Conservation (phyloP, 2,113 vertebrate genomes). For the Semnornis frantzii region DNA sequence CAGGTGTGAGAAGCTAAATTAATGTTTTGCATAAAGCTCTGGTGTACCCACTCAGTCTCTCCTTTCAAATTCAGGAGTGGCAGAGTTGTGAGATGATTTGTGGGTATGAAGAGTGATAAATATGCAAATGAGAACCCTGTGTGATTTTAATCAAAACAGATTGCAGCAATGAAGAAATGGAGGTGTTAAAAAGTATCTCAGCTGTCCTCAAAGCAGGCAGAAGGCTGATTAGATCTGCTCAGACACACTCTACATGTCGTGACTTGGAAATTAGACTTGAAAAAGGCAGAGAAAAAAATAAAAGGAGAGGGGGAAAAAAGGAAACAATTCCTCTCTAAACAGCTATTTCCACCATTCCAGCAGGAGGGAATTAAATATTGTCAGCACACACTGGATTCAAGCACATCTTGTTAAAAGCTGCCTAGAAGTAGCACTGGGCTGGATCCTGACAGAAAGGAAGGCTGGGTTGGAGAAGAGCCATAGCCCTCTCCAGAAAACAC, state of each 20-base stretch:
- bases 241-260: slow-evolving; percentile 10
- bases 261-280: slow-evolving; percentile 36
- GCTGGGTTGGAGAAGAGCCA: not conserved
- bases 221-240: slow-evolving; percentile 42
- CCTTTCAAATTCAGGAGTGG: not conserved
- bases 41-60: not conserved
- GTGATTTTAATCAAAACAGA: slow-evolving; percentile 57
- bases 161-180: not conserved
- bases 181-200: slow-evolving; percentile 41
- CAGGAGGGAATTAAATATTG: not conserved
- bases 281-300: not conserved
- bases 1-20: slow-evolving; percentile 41
- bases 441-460: not conserved
- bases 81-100: not conserved
- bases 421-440: not conserved
- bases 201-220: slow-evolving; percentile 32
- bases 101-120: not conserved
- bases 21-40: not conserved
- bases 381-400: not conserved
- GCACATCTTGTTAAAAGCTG: not conserved
- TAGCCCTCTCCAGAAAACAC: not conserved
- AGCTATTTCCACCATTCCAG: not conserved
- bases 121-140: slow-evolving; percentile 35
- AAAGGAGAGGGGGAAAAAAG: not conserved
- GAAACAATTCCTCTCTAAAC: not conserved